Evolutionary conservation across 2,113 vertebrate species (phyloP).

Genomic region (Paradoxurus hermaphroditus): DNA sequence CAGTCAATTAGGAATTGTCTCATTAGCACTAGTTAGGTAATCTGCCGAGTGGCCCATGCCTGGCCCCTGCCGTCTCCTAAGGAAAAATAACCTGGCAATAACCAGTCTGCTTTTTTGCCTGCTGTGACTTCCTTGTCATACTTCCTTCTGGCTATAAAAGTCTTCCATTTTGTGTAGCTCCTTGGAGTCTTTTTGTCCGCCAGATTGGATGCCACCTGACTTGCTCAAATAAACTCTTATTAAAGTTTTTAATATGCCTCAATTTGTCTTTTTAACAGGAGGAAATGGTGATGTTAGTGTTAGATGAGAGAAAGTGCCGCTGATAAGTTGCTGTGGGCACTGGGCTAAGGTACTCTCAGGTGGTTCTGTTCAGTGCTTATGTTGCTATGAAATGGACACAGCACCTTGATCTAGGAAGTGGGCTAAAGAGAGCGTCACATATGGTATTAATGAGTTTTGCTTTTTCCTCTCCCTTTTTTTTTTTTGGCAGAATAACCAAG

Average conservation of each 20-base stretch:
- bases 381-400: not conserved
- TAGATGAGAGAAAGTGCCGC: not conserved
- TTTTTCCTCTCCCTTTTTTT: not conserved
- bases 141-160: not conserved
- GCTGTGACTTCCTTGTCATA: not conserved
- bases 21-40: not conserved
- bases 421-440: not conserved
- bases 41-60: not conserved
- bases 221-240: not conserved
- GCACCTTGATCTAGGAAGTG: not conserved
- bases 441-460: not conserved
- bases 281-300: not conserved
- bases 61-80: not conserved
- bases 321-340: not conserved
- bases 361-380: not conserved
- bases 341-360: not conserved
- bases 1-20: not conserved
- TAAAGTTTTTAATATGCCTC: not conserved
- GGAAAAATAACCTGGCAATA: not conserved
- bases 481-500: slow-evolving; percentile 92
- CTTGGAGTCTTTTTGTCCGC: not conserved
- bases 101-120: not conserved
- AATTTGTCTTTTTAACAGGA: not conserved
- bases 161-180: not conserved
- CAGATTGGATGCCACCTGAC: not conserved